These are phyloP conservation scores for Chorisops tibialis DNA, from an alignment of 2,888 invertebrate species.

Conservation along the genomic window DNA sequence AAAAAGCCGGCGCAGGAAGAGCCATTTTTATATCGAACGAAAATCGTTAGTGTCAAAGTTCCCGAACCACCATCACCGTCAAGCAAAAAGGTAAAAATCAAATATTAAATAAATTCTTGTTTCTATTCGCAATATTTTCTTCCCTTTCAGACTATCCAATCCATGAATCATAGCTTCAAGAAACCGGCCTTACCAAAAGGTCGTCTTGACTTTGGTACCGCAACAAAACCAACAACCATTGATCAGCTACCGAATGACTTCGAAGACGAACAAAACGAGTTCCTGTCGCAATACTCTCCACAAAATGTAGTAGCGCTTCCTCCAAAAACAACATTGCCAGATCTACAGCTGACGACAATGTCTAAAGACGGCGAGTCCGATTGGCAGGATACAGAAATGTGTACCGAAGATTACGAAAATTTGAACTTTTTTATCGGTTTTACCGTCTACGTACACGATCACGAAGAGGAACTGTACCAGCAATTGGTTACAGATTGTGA, in stretches of 20 bases:
- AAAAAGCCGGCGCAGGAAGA: slow-evolving; percentile 60
- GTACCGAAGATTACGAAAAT: slow-evolving; percentile 45
- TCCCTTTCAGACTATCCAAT: slow-evolving; percentile 41
- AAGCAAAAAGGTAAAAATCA: slow-evolving; percentile 56
- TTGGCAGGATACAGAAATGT: slow-evolving; percentile 26
- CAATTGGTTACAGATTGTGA: slow-evolving; percentile 55
- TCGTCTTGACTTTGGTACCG: slow-evolving; percentile 15
- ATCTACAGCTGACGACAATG: background rate
- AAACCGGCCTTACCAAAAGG: slow-evolving; percentile 42
- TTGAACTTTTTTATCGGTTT: slow-evolving; percentile 45
- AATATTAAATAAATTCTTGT: background rate
- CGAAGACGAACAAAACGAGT: slow-evolving; percentile 37
- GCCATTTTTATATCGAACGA: slow-evolving; percentile 44
- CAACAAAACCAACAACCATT: slow-evolving; percentile 16
- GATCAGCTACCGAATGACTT: slow-evolving; percentile 30
- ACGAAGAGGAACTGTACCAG: slow-evolving; percentile 51
- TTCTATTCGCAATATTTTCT: background rate
- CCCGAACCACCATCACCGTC: slow-evolving; percentile 59
- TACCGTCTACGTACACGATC: slow-evolving; percentile 51
- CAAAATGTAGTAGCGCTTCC: slow-evolving; percentile 42
- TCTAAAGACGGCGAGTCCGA: background rate
- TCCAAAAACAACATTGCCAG: slow-evolving; percentile 43
- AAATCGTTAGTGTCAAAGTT: slow-evolving; percentile 41
- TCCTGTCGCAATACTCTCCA: slow-evolving; percentile 47
- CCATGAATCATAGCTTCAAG: slow-evolving; percentile 51